Evolutionary conservation across 1,140 invertebrate species (phyloP).

Genomic region (Antheraea mylitta): DNA sequence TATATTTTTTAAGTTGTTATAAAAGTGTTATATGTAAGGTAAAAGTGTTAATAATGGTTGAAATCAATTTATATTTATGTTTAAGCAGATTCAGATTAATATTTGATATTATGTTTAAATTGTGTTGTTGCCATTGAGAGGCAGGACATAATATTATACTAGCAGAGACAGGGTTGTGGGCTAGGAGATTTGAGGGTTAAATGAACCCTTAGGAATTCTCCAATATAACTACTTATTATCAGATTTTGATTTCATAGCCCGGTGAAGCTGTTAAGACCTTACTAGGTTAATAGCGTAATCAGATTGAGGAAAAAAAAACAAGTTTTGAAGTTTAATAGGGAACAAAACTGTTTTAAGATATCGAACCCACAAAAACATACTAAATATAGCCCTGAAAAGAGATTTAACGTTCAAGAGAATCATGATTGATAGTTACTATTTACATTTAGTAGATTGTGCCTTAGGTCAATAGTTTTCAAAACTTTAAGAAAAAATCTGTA

Average conservation of each 20-base stretch:
- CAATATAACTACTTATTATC: background rate
- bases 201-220: background rate
- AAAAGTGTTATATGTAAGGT: slow-evolving; percentile 64
- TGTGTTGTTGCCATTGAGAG: slow-evolving; percentile 55
- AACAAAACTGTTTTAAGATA: too few relatives aligned
- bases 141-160: slow-evolving; percentile 54
- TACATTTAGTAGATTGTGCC: slow-evolving; percentile 72
- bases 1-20: slow-evolving; percentile 73
- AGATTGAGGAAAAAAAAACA: too few relatives aligned
- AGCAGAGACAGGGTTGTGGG: slow-evolving; percentile 43
- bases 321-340: too few relatives aligned
- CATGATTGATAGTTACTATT: slow-evolving; percentile 67
- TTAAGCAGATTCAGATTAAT: slow-evolving; percentile 58
- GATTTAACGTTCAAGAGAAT: slow-evolving; percentile 21
- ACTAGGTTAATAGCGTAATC: too few relatives aligned
- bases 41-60: slow-evolving; percentile 56
- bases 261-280: too few relatives aligned
- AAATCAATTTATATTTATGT: slow-evolving; percentile 50
- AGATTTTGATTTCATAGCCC: background rate
- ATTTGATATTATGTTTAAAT: slow-evolving; percentile 62
- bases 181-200: slow-evolving; percentile 36
- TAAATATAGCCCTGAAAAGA: background rate
- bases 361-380: too few relatives aligned
- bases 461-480: slow-evolving; percentile 66
- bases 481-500: slow-evolving; percentile 44